Evolutionary conservation across 2,888 invertebrate species (phyloP), one percentile per base, ranked within the genome.

Genomic region (Cancer borealis): DNA sequence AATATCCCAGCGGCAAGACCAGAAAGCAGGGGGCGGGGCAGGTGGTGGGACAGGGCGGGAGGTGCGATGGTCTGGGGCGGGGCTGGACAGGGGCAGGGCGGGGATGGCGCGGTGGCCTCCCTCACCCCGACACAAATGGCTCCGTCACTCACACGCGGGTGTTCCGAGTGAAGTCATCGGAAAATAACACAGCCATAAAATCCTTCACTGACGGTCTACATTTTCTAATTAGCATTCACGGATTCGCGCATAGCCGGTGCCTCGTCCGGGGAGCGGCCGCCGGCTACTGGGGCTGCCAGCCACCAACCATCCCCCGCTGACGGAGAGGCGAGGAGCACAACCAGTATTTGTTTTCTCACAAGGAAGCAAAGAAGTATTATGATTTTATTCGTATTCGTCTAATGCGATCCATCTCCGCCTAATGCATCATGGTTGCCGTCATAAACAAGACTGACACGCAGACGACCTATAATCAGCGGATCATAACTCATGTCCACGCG

Each of bases 171-270:
- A 92, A 92, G 92, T 92, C 92, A 87, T 87, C 87, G 92, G 92
- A 92, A 84, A 92, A 92, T 92, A 92, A 92, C 92, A 92, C 87
- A 92, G 79, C 87, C 54, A 87, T 92, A 92, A 92, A 92, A 87
- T 87, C 92, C 87, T 30, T 39, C 87, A 26, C 92, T 49, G 92
- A 92, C 92, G 92, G 92, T 84, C 92, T 92, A 87, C 87, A 92
- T 87, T 92, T 92, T 92, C 92, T 87, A 92, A 54, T 87, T 92
- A 84, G 87, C 92, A 92, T 92, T 91, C 92, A 87, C 92, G 84
- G 92, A 92, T 92, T 92, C 49, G 87, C 84, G 87, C 79, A 92
- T 79, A 79, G 84, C 79, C 73, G 87, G 26, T 49, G 47, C 26
- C 49, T 2, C 21, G n/a, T 30, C 92, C 39, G 4, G n/a, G 49